Conservation (phyloP, 2,888 invertebrate species). For the Drepana falcataria region DNA sequence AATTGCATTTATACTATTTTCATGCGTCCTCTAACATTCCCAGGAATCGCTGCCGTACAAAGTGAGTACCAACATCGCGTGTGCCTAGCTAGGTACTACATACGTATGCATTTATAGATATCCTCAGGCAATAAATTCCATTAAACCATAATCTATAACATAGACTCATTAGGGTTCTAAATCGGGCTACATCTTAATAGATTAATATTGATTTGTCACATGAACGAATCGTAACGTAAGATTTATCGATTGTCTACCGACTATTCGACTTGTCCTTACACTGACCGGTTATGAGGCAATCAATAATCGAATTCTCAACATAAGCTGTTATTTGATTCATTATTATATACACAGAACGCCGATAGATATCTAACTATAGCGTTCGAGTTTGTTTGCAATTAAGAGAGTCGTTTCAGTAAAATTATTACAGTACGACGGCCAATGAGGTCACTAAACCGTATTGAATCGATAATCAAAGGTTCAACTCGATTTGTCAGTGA, state of each 20-base stretch:
- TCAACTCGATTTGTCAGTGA: background rate
- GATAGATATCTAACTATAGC: too few relatives aligned
- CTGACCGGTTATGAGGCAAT: background rate
- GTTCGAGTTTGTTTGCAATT: background rate
- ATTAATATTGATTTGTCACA: constrained; percentile 1
- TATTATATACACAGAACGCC: too few relatives aligned
- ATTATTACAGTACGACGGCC: background rate
- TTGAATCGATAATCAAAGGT: background rate
- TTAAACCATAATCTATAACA: background rate
- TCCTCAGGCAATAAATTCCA: background rate
- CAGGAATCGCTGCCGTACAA: too few relatives aligned
- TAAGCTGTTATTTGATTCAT: too few relatives aligned
- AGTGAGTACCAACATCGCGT: too few relatives aligned
- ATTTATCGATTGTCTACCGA: background rate
- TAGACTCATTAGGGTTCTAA: background rate
- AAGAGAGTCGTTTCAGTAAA: background rate
- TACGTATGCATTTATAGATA: too few relatives aligned
- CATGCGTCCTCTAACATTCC: too few relatives aligned
- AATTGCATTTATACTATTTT: too few relatives aligned
- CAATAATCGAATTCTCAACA: background rate
- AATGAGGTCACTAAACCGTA: background rate
- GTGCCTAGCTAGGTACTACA: too few relatives aligned
- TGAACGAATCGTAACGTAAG: background rate
- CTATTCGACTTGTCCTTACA: background rate
- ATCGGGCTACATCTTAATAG: background rate